These are phyloP conservation scores for Eriosoma lanigerum DNA, from an alignment of 1,140 invertebrate genomes.

Conservation along the genomic window DNA sequence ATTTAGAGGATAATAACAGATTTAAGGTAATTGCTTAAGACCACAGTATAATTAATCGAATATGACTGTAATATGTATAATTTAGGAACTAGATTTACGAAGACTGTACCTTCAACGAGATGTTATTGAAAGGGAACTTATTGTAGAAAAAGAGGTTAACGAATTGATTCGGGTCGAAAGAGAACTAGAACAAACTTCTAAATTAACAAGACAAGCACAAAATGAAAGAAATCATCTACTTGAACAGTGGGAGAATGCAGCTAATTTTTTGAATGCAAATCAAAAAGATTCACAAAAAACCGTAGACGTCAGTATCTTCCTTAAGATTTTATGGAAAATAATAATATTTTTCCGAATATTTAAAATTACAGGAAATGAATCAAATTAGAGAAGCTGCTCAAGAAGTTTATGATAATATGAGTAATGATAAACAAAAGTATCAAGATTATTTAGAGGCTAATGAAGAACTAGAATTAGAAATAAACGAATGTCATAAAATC, in stretches of 20 bases:
- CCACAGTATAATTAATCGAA: neutral
- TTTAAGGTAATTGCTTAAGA: constrained; percentile 61
- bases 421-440: constrained; percentile 26
- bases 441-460: constrained; percentile 19
- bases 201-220: constrained; percentile 57
- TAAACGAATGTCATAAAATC: neutral
- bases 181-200: constrained; percentile 58
- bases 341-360: neutral
- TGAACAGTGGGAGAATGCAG: constrained; percentile 59
- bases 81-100: constrained; percentile 59
- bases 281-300: constrained; percentile 57
- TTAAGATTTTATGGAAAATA: too few relatives aligned
- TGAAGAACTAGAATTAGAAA: constrained; percentile 32
- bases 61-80: neutral
- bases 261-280: constrained; percentile 56
- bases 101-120: constrained; percentile 58
- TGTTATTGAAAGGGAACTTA: constrained; percentile 55
- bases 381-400: neutral
- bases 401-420: constrained; percentile 9
- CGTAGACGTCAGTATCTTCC: constrained; percentile 54
- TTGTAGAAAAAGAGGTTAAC: constrained; percentile 56
- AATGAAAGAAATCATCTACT: constrained; percentile 59
- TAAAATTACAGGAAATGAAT: constrained; percentile 10
- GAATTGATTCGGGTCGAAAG: constrained; percentile 58
- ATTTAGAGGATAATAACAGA: constrained; percentile 66